Conservation (phyloP, 1,140 invertebrate genomes). For the Euura saliciscinereae region DNA sequence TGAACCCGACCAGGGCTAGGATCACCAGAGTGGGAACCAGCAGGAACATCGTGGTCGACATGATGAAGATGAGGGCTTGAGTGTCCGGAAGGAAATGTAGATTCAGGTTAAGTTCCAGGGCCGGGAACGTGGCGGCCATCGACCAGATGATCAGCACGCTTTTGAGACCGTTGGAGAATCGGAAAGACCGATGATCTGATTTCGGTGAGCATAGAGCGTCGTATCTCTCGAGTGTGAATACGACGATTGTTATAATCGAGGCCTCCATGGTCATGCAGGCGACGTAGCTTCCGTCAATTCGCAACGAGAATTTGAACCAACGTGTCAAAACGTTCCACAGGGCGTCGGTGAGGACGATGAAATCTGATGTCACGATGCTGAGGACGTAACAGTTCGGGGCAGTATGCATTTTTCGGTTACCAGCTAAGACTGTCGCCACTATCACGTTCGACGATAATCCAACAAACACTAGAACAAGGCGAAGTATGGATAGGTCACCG, state of each 20-base stretch:
- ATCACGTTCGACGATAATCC: slow-evolving; percentile 31
- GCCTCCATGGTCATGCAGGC: slow-evolving; percentile 42
- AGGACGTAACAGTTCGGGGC: slow-evolving; percentile 40
- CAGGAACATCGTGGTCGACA: slow-evolving; percentile 40
- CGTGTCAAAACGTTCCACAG: slow-evolving; percentile 34
- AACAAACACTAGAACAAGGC: slow-evolving; percentile 29
- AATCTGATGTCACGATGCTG: slow-evolving; percentile 39
- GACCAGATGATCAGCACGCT: slow-evolving; percentile 40
- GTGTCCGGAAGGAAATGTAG: slow-evolving; percentile 32
- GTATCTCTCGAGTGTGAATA: slow-evolving; percentile 43
- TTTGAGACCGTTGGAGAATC: slow-evolving; percentile 29
- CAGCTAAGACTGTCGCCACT: slow-evolving; percentile 29
- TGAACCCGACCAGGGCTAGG: slow-evolving; percentile 30
- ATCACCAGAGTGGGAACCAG: slow-evolving; percentile 31
- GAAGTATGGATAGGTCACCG: not conserved
- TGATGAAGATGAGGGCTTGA: slow-evolving; percentile 39
- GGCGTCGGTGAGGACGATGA: slow-evolving; percentile 42
- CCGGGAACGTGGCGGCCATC: slow-evolving; percentile 31
- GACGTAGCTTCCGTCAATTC: slow-evolving; percentile 42
- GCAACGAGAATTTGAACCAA: slow-evolving; percentile 33
- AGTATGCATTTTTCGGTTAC: slow-evolving; percentile 30
- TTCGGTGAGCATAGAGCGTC: slow-evolving; percentile 28
- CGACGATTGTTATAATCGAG: slow-evolving; percentile 40
- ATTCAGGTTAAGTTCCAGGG: slow-evolving; percentile 44
- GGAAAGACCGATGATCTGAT: slow-evolving; percentile 20